Evolutionary conservation across 23 tunicate species (phyloP), one percentile per base, ranked within the genome.

Genomic region (Ciona savignyi): DNA sequence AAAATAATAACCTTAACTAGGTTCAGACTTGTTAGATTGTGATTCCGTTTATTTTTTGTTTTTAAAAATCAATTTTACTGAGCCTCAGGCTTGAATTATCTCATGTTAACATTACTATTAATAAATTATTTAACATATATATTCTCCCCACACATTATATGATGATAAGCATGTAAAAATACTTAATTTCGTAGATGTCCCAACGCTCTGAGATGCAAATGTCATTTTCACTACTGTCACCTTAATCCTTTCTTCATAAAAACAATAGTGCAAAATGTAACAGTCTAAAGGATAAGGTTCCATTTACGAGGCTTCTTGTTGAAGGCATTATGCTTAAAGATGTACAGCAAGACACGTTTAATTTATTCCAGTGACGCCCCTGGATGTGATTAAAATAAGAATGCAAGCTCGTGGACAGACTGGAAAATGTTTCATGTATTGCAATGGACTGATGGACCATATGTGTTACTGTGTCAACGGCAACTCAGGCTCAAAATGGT

Each of bases 371-470:
- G 93, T 93, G 62, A 93, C 98, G 4, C 98, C 98, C 4, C 72
- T 93, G 35, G 98, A 93, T 81, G 98, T 93, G 19, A 77, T 93
- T 33, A 93, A 93, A 78, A 89, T 83, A 2, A 72, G 93, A 74
- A 73, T 90, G 62, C 90, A 84, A 76, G 68, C 97, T 1, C 84
- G 78, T 56, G 82, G 74, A 23, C 60, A 77, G 1, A 70, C 27
- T 30, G 28, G 25, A 28, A 88, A 88, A 83, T 88, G 96, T 63
- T 82, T 93, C 62, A 65, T 77, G 49, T 93, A 86, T 33, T 93
- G 98, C 81, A 93, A 93, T 74, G 94, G 98, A 2, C 66, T 86
- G 67, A 86, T 93, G 95, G 98, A 93, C 73, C 95, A 93, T 69
- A 25, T 93, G 42, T 81, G 93, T 67, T 81, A 83, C 30, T 92